Base-by-base conservation (phyloP, 2,113 vertebrate species). In the Microcebus ravelobensis region DNA sequence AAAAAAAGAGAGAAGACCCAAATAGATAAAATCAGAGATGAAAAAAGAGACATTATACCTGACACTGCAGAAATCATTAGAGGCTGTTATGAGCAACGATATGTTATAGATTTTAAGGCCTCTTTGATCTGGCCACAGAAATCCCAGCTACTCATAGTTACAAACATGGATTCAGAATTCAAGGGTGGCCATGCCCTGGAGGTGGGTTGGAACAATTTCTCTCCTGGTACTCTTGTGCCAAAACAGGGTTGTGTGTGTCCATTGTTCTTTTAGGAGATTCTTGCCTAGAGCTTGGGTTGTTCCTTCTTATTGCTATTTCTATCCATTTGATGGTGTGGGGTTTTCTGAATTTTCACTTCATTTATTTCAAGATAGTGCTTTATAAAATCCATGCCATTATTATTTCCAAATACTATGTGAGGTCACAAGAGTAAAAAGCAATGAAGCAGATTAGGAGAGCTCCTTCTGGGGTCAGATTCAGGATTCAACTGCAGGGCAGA, bases 251-350 rank as follows among this genome's bases (percentile, higher is more conserved):
- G 21, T 83, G 11, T 57, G 84, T 52, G 29, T 90, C 31, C 27
- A 31, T 73, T 92, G 90, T 90, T 87, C 76, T 94, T 39, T 68
- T 20, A 42, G 80, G 67, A 93, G 91, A 68, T 83, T 92, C 63
- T 95, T 83, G 85, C 88, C 95, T 85, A 34, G 17, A 87, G 91
- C 76, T 39, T 76, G 65, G 15, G 36, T 50, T 90, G 67, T 91
- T 95, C 74, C 9, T 96, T 61, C 36, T 50, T 21, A 70, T 9
- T 92, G 80, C 84, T 96, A 94, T 90, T 96, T 96, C 87, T 97
- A 95, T 90, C 70, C 27, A 18, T 59, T 79, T 71, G 63, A n/a
- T 71, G 57, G 31, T 90, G 9, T 85, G 39, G 25, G 10, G 34
- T 90, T 96, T 88, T 95, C 80, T 91, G 95, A 90, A 70, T 4